A percentile compares a stretch with the other conserved stretches of the same genome.
phyloP scores from a whole-genome alignment of 2,113 vertebrate genomes.

The Notothenia rossii region DNA sequence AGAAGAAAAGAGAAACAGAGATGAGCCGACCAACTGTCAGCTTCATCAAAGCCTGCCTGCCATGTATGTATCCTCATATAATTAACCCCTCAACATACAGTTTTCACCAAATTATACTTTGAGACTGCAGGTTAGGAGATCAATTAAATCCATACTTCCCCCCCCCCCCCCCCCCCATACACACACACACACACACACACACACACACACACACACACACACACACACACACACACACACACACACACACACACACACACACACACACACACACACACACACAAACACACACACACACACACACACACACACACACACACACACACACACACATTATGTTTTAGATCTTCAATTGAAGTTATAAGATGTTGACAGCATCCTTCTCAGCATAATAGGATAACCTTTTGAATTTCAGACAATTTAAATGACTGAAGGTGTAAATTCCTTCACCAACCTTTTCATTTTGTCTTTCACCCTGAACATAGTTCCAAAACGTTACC shows the following conservation, averaged over 20 bases:
- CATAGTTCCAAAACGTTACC: not conserved
- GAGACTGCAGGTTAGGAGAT: not conserved
- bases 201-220: no score
- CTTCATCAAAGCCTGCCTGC: not conserved
- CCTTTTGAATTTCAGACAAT: not conserved
- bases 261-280: not conserved
- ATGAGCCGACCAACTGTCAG: constrained; percentile 3
- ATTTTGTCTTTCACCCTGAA: not conserved
- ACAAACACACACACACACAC: not conserved
- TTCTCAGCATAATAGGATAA: not conserved
- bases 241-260: no score
- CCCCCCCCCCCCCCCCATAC: no score
- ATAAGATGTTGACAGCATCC: no score
- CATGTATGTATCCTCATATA: not conserved
- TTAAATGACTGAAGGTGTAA: not conserved
- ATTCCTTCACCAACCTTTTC: not conserved
- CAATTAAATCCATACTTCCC: not conserved
- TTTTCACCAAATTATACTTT: not conserved
- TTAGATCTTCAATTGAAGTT: no score
- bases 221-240: not conserved
- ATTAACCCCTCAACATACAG: not conserved
- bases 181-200: not conserved
- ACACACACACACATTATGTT: no score
- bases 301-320: no score
- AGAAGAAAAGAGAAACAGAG: constrained; percentile 40